Evolutionary conservation across 2,797 vertebrate species (phyloP), one percentile per base, ranked within the genome.

Genomic region (Poecilia velifera): DNA sequence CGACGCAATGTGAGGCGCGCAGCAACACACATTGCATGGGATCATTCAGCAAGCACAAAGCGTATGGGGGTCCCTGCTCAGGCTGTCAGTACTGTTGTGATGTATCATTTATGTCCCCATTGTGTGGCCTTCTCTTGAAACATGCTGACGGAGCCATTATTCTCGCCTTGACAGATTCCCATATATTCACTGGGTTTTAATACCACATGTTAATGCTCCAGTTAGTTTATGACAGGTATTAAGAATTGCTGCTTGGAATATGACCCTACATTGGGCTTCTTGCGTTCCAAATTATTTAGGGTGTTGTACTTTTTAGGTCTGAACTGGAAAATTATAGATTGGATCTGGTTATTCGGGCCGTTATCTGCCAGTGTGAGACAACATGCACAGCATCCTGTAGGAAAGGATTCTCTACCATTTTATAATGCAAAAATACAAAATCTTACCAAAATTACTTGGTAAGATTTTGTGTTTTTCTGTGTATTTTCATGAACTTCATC

Each of bases 91-190:
- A 43, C 81, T 79, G 88, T 88, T 92, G 91, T 94, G 91, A 95
- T 94, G 89, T 94, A 93, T 95, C 94, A 95, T 94, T 95, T 94
- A 93, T 94, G 90, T 85, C 45, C 28, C 84, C 71, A 92, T 94
- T 94, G 93, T 94, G 88, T 77, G 74, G 88, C 87, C 75, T 84
- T 91, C 75, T 89, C 84, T 88, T 84, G 55, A 86, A 87, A 85
- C 87, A 77, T 87, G 90, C 88, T 92, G 94, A 93, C 92, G 84
- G 90, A 87, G 51, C 88, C 87, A 91, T 95, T 94, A 91, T 93
- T 90, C 86, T 82, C 80, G 79, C 84, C 86, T 81, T 93, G 94
- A 92, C 91, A 92, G 86, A 91, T 93, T 93, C 93, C 92, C 94
- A 94, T 93, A 92, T 91, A 92, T 92, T 90, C 87, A 83, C 88